Percentiles rank a stretch among this genome's conserved stretches.
Conservation (phyloP, 53 echinoderm and acorn worm species). For the Actinopyga echinites region DNA sequence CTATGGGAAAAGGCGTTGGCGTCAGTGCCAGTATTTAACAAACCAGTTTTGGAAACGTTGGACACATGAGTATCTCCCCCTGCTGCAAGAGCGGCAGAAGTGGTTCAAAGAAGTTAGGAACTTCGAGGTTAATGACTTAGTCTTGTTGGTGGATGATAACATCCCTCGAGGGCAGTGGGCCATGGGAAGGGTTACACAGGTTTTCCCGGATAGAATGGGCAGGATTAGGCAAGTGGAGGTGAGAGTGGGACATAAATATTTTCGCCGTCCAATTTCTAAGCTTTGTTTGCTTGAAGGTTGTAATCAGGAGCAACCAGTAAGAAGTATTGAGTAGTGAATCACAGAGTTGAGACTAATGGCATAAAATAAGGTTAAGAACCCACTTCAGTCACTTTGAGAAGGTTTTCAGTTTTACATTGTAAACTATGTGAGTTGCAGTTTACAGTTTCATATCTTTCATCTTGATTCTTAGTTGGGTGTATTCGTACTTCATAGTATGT, state of each 20-base stretch:
- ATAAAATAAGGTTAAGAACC: too few relatives aligned
- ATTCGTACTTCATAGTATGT: too few relatives aligned
- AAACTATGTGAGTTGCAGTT: too few relatives aligned
- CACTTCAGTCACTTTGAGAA: too few relatives aligned
- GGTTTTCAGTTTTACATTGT: too few relatives aligned
- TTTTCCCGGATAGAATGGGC: background rate
- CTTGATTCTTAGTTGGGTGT: too few relatives aligned
- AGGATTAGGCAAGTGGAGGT: background rate
- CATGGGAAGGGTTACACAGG: constrained; percentile 21
- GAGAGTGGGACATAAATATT: constrained; percentile 10
- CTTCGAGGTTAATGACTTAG: constrained; percentile 54
- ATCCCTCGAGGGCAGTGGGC: constrained; percentile 62
- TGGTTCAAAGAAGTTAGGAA: constrained; percentile 51
- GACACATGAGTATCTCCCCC: constrained; percentile 60
- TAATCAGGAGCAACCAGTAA: constrained; percentile 12
- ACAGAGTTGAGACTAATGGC: too few relatives aligned
- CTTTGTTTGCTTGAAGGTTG: constrained; percentile 20
- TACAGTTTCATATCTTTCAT: too few relatives aligned
- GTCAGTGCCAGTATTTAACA: constrained; percentile 58
- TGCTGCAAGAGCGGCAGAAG: constrained; percentile 64
- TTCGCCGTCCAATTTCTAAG: constrained; percentile 33
- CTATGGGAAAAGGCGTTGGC: constrained; percentile 56
- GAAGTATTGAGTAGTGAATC: background rate
- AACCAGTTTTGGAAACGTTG: constrained; percentile 68
- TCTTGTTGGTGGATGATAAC: constrained; percentile 54